Percentiles rank a stretch among this genome's conserved stretches.
These are phyloP conservation scores for Euclidia mi DNA, from an alignment of 2,888 invertebrate genomes.

Conservation along the genomic window DNA sequence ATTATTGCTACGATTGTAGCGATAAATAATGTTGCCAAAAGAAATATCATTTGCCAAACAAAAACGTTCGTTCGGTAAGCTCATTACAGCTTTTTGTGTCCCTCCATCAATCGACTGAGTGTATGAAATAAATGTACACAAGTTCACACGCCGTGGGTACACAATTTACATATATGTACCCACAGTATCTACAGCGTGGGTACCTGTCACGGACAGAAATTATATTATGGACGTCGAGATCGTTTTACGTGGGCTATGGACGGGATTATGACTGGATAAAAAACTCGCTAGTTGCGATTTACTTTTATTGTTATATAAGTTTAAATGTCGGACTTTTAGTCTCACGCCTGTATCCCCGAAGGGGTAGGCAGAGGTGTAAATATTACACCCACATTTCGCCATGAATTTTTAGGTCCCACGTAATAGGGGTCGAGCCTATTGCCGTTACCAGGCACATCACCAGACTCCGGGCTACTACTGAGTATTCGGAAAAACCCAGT, in stretches of 20 bases:
- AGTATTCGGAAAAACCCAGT: too few relatives aligned
- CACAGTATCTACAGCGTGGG: conserved; percentile 15
- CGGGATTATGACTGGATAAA: conserved; percentile 14
- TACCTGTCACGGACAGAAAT: conserved; percentile 59
- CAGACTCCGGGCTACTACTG: too few relatives aligned
- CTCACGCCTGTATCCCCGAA: too few relatives aligned
- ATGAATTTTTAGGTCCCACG: too few relatives aligned
- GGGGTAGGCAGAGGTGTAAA: too few relatives aligned
- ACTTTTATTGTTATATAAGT: too few relatives aligned
- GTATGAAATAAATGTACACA: conserved; percentile 29
- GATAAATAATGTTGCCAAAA: conserved; percentile 23
- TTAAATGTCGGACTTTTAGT: too few relatives aligned
- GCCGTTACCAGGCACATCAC: too few relatives aligned
- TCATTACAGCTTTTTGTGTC: conserved; percentile 27
- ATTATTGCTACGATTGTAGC: conserved; percentile 6
- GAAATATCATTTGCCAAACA: conserved; percentile 19
- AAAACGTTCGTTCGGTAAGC: conserved; percentile 15
- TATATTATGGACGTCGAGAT: conserved; percentile 46
- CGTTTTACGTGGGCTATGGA: conserved; percentile 37
- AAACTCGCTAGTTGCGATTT: not conserved
- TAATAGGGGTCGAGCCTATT: too few relatives aligned
- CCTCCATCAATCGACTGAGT: conserved; percentile 19
- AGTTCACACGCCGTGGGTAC: conserved; percentile 9
- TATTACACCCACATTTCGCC: too few relatives aligned
- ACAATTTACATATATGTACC: conserved; percentile 13